Conservation (phyloP, 2,888 invertebrate genomes). For the Auanema freiburgensis region DNA sequence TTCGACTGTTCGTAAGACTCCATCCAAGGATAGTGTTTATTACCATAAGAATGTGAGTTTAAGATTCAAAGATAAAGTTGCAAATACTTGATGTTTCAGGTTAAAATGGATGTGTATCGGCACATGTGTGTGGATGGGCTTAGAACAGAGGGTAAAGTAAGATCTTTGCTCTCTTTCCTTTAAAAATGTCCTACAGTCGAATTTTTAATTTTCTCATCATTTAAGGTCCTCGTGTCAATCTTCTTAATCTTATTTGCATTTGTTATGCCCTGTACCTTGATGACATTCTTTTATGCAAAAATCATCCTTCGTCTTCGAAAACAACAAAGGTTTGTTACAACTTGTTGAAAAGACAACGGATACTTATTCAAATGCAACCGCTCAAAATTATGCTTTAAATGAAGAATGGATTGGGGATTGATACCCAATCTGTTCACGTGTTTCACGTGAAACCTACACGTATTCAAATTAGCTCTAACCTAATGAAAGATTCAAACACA, state of each 20-base stretch:
- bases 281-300: slow-evolving; percentile 45
- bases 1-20: slow-evolving; percentile 23
- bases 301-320: slow-evolving; percentile 39
- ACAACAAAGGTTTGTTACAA: slow-evolving; percentile 33
- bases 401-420: too few relatives aligned
- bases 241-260: slow-evolving; percentile 42
- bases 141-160: slow-evolving; percentile 28
- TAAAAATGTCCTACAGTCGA: not conserved
- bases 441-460: too few relatives aligned
- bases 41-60: not conserved
- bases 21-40: slow-evolving; percentile 2
- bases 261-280: slow-evolving; percentile 40
- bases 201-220: not conserved
- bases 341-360: not conserved
- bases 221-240: slow-evolving; percentile 27
- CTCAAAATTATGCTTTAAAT: too few relatives aligned
- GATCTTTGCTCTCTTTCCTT: not conserved
- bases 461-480: too few relatives aligned
- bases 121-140: slow-evolving; percentile 44
- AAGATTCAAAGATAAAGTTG: not conserved
- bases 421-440: too few relatives aligned
- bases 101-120: slow-evolving; percentile 25
- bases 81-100: slow-evolving; percentile 21
- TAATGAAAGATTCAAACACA: not conserved
- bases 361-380: too few relatives aligned